Base-by-base conservation (phyloP, 1,140 invertebrate species). In the Drosophila aff. region DNA sequence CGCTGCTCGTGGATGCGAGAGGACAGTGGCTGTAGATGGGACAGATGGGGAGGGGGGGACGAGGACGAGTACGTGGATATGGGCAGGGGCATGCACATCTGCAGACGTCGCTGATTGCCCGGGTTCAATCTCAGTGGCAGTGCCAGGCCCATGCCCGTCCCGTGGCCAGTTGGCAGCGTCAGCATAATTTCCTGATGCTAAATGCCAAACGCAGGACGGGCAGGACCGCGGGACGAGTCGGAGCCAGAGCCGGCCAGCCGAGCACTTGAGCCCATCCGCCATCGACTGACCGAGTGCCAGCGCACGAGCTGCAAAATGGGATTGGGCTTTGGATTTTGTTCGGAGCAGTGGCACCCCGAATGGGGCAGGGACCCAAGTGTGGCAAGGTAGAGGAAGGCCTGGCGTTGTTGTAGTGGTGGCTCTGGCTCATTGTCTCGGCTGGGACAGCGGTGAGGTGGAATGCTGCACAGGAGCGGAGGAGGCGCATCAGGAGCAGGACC, bases 141-240 rank as follows among this genome's bases (percentile, higher is more conserved):
- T 53, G 52, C 62, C 68, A 36, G 57, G 64, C 49, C 80, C 64
- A 57, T 50, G 33, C 61, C 57, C 74, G 53, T 46, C 43, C 73
- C 67, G 50, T 62, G 71, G 49, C 75, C 79, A 83, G 84, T 91
- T 91, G 87, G 91, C 91, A 91, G 71, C 82, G 87, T 92, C 91
- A 92, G 91, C 91, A 92, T 92, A 85, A 92, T 92, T 91, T 92
- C 87, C 91, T 86, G 87, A 91, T 91, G 82, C 76, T 92, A 91
- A 92, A 91, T 91, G 87, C 87, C 91, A 92, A 85, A 89, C 71
- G 81, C 85, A 81, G 81, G 71, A 76, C 80, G 60, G 58, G 43
- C 49, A 71, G 61, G 71, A 80, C 52, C 49, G 7, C 33, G 38
- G 73, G 59, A 41, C 58, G 75, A 68, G 52, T 59, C 63, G 64